Evolutionary conservation across 2,797 vertebrate genomes (phyloP).

Genomic region (Myotis pilosus): DNA sequence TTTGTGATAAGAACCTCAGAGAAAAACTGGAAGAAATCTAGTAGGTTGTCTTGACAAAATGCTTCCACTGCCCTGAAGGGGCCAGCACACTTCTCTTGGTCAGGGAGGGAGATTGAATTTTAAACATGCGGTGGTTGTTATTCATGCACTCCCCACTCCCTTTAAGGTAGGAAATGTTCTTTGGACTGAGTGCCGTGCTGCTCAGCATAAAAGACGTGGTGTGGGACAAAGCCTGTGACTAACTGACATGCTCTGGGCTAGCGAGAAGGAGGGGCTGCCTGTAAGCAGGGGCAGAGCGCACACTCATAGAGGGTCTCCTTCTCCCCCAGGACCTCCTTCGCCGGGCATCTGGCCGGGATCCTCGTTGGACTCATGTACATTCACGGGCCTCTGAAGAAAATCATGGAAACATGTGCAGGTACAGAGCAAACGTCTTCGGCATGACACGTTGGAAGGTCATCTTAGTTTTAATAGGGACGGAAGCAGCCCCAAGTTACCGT

Average conservation of each 20-base stretch:
- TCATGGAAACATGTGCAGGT: slow-evolving; percentile 92
- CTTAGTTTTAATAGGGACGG: background rate
- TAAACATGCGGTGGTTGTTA: slow-evolving; percentile 1
- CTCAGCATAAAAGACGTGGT: background rate
- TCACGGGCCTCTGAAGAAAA: slow-evolving; percentile 88
- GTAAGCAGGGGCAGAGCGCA: background rate
- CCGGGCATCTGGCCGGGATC: slow-evolving; percentile 95
- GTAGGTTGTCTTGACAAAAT: background rate
- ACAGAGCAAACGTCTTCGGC: background rate
- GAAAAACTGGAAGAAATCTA: background rate
- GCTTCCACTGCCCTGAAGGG: background rate
- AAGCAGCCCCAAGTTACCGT: background rate
- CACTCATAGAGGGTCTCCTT: slow-evolving; percentile 48
- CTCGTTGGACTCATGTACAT: slow-evolving; percentile 95
- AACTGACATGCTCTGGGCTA: background rate
- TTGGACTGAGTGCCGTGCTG: slow-evolving; percentile 33
- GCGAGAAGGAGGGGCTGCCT: slow-evolving; percentile 15
- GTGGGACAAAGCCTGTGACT: slow-evolving; percentile 34
- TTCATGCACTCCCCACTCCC: background rate
- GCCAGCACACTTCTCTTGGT: background rate
- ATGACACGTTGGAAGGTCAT: background rate
- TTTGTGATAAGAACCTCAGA: background rate
- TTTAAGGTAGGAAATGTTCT: slow-evolving; percentile 10
- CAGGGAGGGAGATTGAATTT: background rate
- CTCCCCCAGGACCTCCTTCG: slow-evolving; percentile 90